These are phyloP conservation scores for Tiphia femorata DNA, from an alignment of 2,888 invertebrate genomes.

Conservation along the genomic window DNA sequence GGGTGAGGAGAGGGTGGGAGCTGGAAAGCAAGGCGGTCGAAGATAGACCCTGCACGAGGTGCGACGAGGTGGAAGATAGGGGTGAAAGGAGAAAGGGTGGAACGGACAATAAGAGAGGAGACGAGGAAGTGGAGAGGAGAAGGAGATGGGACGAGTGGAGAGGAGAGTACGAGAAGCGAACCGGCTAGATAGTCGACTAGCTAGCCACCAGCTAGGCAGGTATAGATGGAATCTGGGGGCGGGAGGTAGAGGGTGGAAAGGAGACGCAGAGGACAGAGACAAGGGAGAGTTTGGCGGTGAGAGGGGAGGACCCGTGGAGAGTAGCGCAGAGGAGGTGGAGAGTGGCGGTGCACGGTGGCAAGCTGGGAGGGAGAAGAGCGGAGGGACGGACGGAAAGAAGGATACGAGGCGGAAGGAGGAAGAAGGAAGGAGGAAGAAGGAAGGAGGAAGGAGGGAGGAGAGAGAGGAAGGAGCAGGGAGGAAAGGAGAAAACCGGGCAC, in stretches of 20 bases:
- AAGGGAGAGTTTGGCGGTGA: slow-evolving; percentile 15
- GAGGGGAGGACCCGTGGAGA: not conserved
- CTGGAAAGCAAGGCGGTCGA: slow-evolving; percentile 9
- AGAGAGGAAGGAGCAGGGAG: slow-evolving; percentile 16
- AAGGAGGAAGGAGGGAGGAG: slow-evolving; percentile 18
- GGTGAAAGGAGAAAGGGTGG: slow-evolving; percentile 9
- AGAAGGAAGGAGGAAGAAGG: slow-evolving; percentile 26
- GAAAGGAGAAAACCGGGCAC: slow-evolving; percentile 57
- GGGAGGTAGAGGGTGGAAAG: slow-evolving; percentile 16
- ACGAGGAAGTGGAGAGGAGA: slow-evolving; percentile 3
- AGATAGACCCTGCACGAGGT: slow-evolving; percentile 5
- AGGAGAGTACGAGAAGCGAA: not conserved
- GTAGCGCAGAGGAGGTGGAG: not conserved
- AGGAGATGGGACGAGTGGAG: slow-evolving; percentile 2
- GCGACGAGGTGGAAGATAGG: slow-evolving; percentile 20
- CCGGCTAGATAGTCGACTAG: too few species aligned
- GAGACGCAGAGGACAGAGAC: slow-evolving; percentile 16
- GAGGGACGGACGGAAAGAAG: slow-evolving; percentile 15
- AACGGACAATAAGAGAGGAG: not conserved
- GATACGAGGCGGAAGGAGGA: slow-evolving; percentile 30
- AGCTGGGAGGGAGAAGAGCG: slow-evolving; percentile 33
- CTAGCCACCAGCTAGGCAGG: slow-evolving; percentile 12
- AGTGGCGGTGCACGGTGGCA: slow-evolving; percentile 30
- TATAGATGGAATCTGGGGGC: slow-evolving; percentile 19
- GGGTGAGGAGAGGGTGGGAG: slow-evolving; percentile 18